phyloP scores from a whole-genome alignment of 2,888 invertebrate genomes.

The Autographa pulchrina region DNA sequence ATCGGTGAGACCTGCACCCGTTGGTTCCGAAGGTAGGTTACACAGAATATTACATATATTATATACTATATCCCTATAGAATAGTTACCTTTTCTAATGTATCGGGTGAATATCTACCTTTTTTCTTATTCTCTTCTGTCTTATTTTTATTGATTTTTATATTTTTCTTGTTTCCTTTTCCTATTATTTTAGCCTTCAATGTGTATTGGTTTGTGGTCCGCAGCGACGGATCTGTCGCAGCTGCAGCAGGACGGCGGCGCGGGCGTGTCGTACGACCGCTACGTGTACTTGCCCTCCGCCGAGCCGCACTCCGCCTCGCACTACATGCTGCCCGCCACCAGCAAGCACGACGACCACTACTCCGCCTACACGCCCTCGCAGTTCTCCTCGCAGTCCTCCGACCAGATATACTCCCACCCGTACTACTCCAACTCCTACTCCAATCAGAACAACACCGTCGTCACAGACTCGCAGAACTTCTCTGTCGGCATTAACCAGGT shows the following conservation, averaged over 20 bases:
- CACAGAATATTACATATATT: background rate
- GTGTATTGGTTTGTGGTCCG: background rate
- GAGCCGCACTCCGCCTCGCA: constrained; percentile 68
- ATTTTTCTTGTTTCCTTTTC: background rate
- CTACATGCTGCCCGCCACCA: constrained; percentile 71
- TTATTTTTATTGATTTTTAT: too few relatives aligned
- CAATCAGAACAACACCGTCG: constrained; percentile 59
- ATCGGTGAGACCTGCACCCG: constrained; percentile 91
- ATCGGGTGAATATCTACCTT: too few relatives aligned
- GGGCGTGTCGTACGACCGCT: constrained; percentile 72
- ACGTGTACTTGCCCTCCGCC: constrained; percentile 71
- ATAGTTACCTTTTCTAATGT: background rate
- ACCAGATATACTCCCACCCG: constrained; percentile 78
- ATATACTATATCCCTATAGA: too few relatives aligned
- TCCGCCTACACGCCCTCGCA: constrained; percentile 80
- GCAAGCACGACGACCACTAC: constrained; percentile 75
- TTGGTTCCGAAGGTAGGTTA: constrained; percentile 91
- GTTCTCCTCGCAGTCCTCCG: constrained; percentile 70
- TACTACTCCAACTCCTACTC: constrained; percentile 79
- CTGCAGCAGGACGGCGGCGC: constrained; percentile 79
- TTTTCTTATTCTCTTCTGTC: too few relatives aligned
- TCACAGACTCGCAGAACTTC: constrained; percentile 76
- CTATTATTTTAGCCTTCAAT: background rate
- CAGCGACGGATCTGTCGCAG: background rate
- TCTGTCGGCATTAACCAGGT: constrained; percentile 44